phyloP scores from a whole-genome alignment of 1,140 invertebrate genomes.

The Leptinotarsa defecta region DNA sequence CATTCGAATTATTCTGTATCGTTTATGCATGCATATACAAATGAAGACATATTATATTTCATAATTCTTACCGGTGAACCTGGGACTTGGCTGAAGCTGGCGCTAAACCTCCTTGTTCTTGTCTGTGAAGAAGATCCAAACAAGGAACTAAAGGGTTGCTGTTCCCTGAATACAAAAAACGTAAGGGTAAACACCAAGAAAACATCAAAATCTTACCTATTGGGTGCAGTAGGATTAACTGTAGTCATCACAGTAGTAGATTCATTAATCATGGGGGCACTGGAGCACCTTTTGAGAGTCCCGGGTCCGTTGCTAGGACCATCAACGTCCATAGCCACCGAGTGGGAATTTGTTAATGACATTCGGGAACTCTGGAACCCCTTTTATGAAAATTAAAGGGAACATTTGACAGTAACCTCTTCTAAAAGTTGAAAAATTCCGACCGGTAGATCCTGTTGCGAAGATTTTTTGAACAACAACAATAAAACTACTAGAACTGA shows the following conservation, averaged over 20 bases:
- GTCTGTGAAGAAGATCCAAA: constrained; percentile 62
- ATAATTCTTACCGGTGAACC: constrained; percentile 60
- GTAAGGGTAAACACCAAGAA: neutral
- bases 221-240: constrained; percentile 54
- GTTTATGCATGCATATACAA: too few species aligned
- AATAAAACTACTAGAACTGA: neutral
- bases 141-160: constrained; percentile 61
- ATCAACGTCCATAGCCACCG: constrained; percentile 65
- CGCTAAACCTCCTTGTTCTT: constrained; percentile 78
- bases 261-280: constrained; percentile 83
- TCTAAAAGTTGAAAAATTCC: neutral
- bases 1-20: too few species aligned
- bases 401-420: constrained; percentile 36
- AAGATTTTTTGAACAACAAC: neutral
- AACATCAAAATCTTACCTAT: constrained; percentile 6
- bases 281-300: constrained; percentile 77
- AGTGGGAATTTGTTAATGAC: constrained; percentile 51
- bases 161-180: constrained; percentile 34
- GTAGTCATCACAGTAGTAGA: constrained; percentile 57
- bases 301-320: constrained; percentile 57
- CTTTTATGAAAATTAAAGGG: constrained; percentile 28
- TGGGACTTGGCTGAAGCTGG: constrained; percentile 74
- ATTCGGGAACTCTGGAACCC: constrained; percentile 43
- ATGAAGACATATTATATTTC: too few species aligned
- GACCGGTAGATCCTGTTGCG: neutral